A percentile compares a stretch with the other conserved stretches of the same genome.
phyloP scores from a whole-genome alignment of 2,797 vertebrate species.

The Clarias platycephalus region DNA sequence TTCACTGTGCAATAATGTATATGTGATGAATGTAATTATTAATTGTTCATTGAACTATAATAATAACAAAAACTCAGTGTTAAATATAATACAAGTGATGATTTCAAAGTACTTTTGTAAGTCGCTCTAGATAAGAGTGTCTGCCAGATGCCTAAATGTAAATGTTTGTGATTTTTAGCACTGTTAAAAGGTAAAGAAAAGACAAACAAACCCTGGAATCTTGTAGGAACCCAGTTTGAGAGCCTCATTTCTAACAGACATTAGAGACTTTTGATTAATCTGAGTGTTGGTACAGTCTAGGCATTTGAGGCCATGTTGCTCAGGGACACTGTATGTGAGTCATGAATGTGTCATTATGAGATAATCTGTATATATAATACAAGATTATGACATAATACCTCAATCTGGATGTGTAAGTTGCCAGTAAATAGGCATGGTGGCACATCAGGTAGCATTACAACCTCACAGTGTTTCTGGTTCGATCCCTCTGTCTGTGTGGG shows the following conservation, averaged over 20 bases:
- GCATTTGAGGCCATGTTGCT: neutral
- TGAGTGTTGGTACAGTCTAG: neutral
- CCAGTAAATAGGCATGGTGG: neutral
- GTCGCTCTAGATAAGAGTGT: no score
- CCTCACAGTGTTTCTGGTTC: neutral
- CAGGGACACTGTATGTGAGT: neutral
- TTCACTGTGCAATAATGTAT: no score
- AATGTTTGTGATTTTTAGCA: neutral
- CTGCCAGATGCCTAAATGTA: no score
- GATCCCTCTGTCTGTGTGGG: neutral
- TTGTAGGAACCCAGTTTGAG: neutral
- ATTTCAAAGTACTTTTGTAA: no score
- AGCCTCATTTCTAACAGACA: neutral
- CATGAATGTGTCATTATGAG: neutral
- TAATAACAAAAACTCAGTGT: neutral
- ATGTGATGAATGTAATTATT: neutral
- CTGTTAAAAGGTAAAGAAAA: neutral
- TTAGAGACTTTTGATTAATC: neutral
- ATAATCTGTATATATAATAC: no score
- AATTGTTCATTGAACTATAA: neutral
- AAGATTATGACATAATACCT: neutral
- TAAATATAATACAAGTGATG: neutral
- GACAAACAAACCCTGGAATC: neutral
- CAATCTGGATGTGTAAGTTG: neutral
- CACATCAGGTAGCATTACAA: neutral